phyloP scores from a whole-genome alignment of 2,113 vertebrate genomes.

The Ceyx cyanopectus region DNA sequence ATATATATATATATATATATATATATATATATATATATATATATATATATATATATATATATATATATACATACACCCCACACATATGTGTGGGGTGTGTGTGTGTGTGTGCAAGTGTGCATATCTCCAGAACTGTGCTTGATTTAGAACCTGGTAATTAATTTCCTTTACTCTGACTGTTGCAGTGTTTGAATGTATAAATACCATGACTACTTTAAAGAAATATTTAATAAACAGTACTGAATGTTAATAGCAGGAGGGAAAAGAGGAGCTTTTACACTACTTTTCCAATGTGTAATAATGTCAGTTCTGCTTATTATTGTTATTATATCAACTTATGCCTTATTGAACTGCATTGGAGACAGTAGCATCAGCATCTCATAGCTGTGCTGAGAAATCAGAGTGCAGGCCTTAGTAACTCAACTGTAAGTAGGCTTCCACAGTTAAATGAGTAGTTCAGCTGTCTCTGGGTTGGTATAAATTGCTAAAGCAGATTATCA shows the following conservation, averaged over 20 bases:
- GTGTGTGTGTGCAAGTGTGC: conserved; percentile 24
- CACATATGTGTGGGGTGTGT: neutral
- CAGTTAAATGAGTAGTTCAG: conserved; percentile 32
- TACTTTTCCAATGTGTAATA: conserved; percentile 72
- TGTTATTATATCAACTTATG: conserved; percentile 61
- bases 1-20: neutral
- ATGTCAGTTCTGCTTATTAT: conserved; percentile 19
- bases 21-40: neutral
- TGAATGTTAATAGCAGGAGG: conserved; percentile 69
- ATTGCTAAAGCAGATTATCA: conserved; percentile 23
- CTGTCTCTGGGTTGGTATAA: conserved; percentile 45
- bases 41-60: neutral
- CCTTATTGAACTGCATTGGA: conserved; percentile 71
- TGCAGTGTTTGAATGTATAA: conserved; percentile 75
- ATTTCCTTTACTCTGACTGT: conserved; percentile 60
- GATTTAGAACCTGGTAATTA: conserved; percentile 57
- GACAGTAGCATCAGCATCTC: conserved; percentile 25
- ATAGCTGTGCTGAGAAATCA: conserved; percentile 35
- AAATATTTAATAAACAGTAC: conserved; percentile 75
- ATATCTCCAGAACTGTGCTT: conserved; percentile 56
- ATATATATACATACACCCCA: neutral
- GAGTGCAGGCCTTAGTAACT: conserved; percentile 25
- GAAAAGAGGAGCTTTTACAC: conserved; percentile 76
- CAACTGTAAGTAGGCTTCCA: neutral
- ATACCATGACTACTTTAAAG: conserved; percentile 71